Percentiles rank a stretch among this genome's conserved stretches.
These are phyloP conservation scores for Sacculina carcini DNA, from an alignment of 2,888 invertebrate genomes.

Conservation along the genomic window DNA sequence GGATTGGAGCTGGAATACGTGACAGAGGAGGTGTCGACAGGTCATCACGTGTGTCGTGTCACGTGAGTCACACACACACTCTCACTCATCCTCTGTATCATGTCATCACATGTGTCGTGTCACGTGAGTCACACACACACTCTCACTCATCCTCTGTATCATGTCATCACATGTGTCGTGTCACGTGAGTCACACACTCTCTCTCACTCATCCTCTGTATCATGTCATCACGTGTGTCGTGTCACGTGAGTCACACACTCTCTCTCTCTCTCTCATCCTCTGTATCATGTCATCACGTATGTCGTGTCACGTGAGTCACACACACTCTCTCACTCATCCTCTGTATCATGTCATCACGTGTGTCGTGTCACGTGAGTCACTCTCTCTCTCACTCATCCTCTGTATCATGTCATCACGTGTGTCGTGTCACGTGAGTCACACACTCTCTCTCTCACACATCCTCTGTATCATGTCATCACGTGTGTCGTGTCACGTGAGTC, in stretches of 20 bases:
- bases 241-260: background rate
- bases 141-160: background rate
- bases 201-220: no score
- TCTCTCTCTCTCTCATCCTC: background rate
- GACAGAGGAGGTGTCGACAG: slow-evolving; percentile 56
- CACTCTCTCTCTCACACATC: background rate
- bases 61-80: slow-evolving; percentile 7
- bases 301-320: background rate
- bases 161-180: no score
- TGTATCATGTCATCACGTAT: background rate
- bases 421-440: background rate
- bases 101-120: slow-evolving; percentile 34
- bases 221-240: no score
- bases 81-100: background rate
- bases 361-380: no score
- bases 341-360: no score
- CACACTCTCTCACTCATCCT: background rate
- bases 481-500: slow-evolving; percentile 22
- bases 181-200: no score
- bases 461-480: slow-evolving; percentile 25
- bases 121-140: slow-evolving; percentile 7
- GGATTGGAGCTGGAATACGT: slow-evolving; percentile 62
- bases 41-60: slow-evolving; percentile 39
- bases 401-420: background rate
- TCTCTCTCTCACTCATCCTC: background rate